These are phyloP conservation scores for Andrena fulva DNA, from an alignment of 2,888 invertebrate species.

Conservation along the genomic window DNA sequence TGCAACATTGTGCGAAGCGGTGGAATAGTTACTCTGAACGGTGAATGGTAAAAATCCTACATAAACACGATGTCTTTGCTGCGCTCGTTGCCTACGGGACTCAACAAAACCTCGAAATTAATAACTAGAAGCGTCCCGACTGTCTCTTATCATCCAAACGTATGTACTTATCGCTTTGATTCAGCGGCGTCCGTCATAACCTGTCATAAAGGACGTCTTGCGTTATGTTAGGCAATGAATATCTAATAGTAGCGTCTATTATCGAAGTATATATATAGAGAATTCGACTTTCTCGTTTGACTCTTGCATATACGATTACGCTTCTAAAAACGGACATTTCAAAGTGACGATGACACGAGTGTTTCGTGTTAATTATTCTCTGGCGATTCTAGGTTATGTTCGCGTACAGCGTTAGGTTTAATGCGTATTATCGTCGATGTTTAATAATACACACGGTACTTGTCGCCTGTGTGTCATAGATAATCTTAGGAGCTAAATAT, in stretches of 20 bases:
- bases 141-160: slow-evolving; percentile 91
- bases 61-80: slow-evolving; percentile 78
- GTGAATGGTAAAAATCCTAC: slow-evolving; percentile 16
- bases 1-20: slow-evolving; percentile 16
- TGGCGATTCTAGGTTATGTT: slow-evolving; percentile 36
- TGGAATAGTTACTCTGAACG: neutral
- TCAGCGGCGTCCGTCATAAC: slow-evolving; percentile 45
- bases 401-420: neutral
- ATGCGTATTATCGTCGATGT: neutral
- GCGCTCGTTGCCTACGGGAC: slow-evolving; percentile 74
- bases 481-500: no score
- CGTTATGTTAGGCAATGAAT: slow-evolving; percentile 71
- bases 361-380: neutral
- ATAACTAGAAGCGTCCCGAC: slow-evolving; percentile 85
- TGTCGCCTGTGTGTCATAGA: no score
- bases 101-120: slow-evolving; percentile 73
- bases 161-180: slow-evolving; percentile 84
- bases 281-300: slow-evolving; percentile 24
- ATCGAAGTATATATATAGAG: slow-evolving; percentile 41
- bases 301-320: neutral
- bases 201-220: slow-evolving; percentile 9
- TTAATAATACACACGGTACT: neutral
- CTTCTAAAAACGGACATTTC: neutral
- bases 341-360: neutral
- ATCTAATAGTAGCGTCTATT: slow-evolving; percentile 78